These are phyloP conservation scores for Hirtodrosophila trivittata DNA, from an alignment of 2,888 invertebrate genomes.

Conservation along the genomic window DNA sequence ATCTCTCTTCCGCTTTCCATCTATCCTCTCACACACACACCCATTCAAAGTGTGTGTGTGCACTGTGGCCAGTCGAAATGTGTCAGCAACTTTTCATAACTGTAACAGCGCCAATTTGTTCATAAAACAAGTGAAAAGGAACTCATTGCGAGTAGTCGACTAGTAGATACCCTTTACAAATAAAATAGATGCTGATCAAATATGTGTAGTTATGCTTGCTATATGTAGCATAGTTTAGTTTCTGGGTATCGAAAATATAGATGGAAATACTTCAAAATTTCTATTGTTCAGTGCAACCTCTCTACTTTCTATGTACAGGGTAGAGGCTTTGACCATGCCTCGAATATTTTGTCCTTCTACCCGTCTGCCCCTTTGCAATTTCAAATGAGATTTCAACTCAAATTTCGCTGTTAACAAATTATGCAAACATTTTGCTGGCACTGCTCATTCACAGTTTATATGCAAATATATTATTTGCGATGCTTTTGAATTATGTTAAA, in stretches of 20 bases:
- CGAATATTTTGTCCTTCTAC: conserved; percentile 6
- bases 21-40: conserved; percentile 8
- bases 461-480: conserved; percentile 55
- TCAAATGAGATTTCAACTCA: conserved; percentile 70
- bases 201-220: too few relatives aligned
- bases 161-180: neutral
- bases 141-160: neutral
- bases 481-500: conserved; percentile 69
- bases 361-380: conserved; percentile 29
- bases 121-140: conserved; percentile 33
- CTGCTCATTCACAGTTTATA: conserved; percentile 38
- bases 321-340: conserved; percentile 30
- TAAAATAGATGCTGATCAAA: neutral
- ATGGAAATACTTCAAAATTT: too few relatives aligned
- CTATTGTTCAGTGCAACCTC: too few relatives aligned
- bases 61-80: conserved; percentile 47
- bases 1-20: too few relatives aligned
- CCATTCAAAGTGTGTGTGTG: neutral
- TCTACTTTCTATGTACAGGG: too few relatives aligned
- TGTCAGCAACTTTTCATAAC: conserved; percentile 71
- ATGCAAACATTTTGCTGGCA: conserved; percentile 66
- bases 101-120: conserved; percentile 74
- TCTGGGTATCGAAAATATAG: too few relatives aligned
- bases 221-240: too few relatives aligned
- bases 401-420: conserved; percentile 66